phyloP scores from a whole-genome alignment of 2,888 invertebrate species.

The Dascillus cervinus region DNA sequence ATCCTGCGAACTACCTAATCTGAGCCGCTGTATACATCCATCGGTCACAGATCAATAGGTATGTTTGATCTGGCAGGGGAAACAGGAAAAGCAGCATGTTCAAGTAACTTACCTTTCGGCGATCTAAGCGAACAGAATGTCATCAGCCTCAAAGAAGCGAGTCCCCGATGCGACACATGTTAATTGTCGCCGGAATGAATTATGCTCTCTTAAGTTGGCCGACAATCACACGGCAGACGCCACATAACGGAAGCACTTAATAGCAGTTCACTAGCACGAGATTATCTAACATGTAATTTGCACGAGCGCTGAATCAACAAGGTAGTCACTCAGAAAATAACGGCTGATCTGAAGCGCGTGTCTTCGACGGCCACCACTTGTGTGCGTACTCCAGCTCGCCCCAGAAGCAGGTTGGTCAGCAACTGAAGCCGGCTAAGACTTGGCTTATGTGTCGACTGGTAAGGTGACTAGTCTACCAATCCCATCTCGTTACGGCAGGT shows the following conservation, averaged over 20 bases:
- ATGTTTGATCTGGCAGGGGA: conserved; percentile 8
- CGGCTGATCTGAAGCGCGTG: conserved; percentile 6
- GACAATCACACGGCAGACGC: conserved; percentile 23
- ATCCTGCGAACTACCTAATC: conserved; percentile 16
- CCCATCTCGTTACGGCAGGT: conserved; percentile 35
- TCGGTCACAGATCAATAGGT: too few relatives aligned
- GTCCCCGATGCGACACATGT: conserved; percentile 26
- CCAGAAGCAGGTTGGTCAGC: conserved; percentile 24
- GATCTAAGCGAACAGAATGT: conserved; percentile 27
- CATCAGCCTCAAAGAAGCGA: conserved; percentile 26
- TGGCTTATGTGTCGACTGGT: conserved; percentile 26
- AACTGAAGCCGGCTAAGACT: conserved; percentile 25
- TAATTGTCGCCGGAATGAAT: conserved; percentile 14
- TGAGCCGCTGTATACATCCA: too few relatives aligned
- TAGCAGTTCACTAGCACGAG: conserved; percentile 18
- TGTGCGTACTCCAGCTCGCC: conserved; percentile 11
- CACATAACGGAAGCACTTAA: conserved; percentile 27
- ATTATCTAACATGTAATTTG: background rate
- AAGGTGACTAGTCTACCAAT: conserved; percentile 34
- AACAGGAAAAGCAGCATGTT: conserved; percentile 10
- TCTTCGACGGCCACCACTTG: conserved; percentile 9
- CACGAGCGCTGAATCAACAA: background rate
- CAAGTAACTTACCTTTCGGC: conserved; percentile 30
- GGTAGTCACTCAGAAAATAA: conserved; percentile 5
- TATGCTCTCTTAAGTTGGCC: conserved; percentile 16